Conservation (phyloP, 2,797 vertebrate genomes). For the Oryzias dopingdopingensis region DNA sequence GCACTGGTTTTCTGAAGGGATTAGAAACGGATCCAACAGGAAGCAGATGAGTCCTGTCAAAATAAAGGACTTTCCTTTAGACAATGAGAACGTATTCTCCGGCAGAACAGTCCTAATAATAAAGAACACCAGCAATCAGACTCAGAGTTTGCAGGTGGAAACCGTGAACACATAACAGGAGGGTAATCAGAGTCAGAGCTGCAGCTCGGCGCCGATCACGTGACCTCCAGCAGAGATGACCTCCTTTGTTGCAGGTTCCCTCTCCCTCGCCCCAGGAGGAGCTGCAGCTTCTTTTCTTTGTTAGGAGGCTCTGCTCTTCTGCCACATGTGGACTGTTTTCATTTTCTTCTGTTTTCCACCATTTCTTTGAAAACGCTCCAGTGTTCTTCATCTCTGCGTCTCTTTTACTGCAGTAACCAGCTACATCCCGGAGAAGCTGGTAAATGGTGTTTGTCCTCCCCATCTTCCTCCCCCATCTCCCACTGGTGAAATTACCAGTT, state of each 20-base stretch:
- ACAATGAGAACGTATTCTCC: conserved; percentile 47
- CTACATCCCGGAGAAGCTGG: conserved; percentile 50
- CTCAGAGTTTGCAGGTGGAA: conserved; percentile 19
- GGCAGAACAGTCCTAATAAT: conserved; percentile 30
- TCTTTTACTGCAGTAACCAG: conserved; percentile 55
- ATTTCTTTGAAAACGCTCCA: neutral
- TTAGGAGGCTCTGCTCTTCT: conserved; percentile 16
- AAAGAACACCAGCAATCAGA: conserved; percentile 41
- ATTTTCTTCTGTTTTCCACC: conserved; percentile 11
- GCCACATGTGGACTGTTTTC: conserved; percentile 18
- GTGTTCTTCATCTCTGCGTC: conserved; percentile 14
- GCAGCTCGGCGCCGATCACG: conserved; percentile 54
- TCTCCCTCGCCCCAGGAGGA: conserved; percentile 41
- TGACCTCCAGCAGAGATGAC: conserved; percentile 61
- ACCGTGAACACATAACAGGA: conserved; percentile 54
- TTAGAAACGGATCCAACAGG: too few relatives aligned
- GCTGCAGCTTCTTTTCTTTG: conserved; percentile 40
- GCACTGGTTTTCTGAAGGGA: conserved; percentile 10
- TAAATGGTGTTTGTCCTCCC: conserved; percentile 64
- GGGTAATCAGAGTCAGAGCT: conserved; percentile 44
- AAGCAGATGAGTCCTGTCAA: too few relatives aligned
- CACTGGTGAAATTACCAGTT: conserved; percentile 72
- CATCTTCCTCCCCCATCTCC: conserved; percentile 29
- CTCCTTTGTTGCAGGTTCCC: conserved; percentile 54
- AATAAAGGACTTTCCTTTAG: conserved; percentile 13